These are phyloP conservation scores for Tinea semifulvella DNA, from an alignment of 2,888 invertebrate species.

Conservation along the genomic window DNA sequence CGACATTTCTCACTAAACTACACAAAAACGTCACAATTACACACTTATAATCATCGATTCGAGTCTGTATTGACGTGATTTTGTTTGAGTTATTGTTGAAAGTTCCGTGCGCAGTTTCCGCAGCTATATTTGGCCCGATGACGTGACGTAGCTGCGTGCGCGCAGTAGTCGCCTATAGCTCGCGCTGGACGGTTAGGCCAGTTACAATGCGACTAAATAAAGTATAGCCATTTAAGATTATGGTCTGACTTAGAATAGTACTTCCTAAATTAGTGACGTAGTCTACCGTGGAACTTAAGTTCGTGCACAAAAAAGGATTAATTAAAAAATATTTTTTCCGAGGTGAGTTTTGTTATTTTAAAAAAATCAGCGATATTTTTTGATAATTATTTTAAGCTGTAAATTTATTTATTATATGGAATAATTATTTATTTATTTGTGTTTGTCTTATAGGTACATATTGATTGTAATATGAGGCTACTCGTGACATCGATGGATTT, in stretches of 20 bases:
- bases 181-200: conserved; percentile 32
- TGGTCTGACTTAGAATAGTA: not conserved
- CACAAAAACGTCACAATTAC: conserved; percentile 16
- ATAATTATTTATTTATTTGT: too few relatives aligned
- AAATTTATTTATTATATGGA: too few relatives aligned
- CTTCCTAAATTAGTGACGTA: not conserved
- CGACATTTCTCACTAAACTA: conserved; percentile 33
- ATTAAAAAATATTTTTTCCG: too few relatives aligned
- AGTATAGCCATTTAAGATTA: conserved; percentile 5
- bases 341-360: too few relatives aligned
- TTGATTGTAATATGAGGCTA: too few relatives aligned
- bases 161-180: conserved; percentile 50
- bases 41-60: too few relatives aligned
- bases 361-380: too few relatives aligned
- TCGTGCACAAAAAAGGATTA: too few relatives aligned
- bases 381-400: too few relatives aligned
- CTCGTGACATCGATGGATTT: too few relatives aligned
- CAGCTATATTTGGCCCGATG: conserved; percentile 52
- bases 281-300: too few relatives aligned
- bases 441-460: too few relatives aligned
- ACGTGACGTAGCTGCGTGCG: conserved; percentile 41
- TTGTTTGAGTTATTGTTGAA: conserved; percentile 20
- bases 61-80: not conserved
- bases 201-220: not conserved
- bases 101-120: conserved; percentile 26